A percentile compares a stretch with the other conserved stretches of the same genome.
phyloP scores from a whole-genome alignment of 2,888 invertebrate species.

The Antheraea assamensis region DNA sequence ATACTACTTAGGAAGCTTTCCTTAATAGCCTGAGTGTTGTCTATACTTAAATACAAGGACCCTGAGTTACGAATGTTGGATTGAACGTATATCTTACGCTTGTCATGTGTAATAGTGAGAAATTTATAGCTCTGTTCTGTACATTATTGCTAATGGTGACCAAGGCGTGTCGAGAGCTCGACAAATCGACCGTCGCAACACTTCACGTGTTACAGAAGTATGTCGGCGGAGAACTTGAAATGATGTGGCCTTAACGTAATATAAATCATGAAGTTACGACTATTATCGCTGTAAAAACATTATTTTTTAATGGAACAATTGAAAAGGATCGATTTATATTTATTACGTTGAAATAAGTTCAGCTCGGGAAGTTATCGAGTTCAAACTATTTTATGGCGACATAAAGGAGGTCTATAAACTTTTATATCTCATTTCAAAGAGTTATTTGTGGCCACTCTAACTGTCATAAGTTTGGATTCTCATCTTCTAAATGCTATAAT shows the following conservation, averaged over 20 bases:
- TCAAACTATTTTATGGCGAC: constrained; percentile 5
- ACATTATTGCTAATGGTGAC: not conserved
- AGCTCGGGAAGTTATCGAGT: not conserved
- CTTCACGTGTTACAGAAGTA: not conserved
- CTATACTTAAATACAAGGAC: not conserved
- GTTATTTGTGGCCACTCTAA: not conserved
- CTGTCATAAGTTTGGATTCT: not conserved
- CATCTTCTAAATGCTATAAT: not conserved
- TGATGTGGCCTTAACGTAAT: not conserved
- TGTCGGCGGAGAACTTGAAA: not conserved
- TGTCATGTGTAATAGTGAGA: not conserved
- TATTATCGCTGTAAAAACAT: not conserved
- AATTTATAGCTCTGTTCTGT: not conserved
- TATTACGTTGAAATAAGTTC: not conserved
- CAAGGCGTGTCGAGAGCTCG: constrained; percentile 9
- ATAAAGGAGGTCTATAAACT: not conserved
- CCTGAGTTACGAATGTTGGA: not conserved
- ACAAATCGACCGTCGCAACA: not conserved
- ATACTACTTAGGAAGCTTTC: no score
- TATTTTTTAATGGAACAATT: not conserved
- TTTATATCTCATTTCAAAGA: constrained; percentile 8
- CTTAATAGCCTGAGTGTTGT: no score
- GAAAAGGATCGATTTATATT: not conserved
- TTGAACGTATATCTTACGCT: not conserved
- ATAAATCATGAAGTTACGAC: not conserved